A percentile compares a stretch with the other conserved stretches of the same genome.
phyloP scores from a whole-genome alignment of 2,797 vertebrate genomes.

The Vultur gryphus region DNA sequence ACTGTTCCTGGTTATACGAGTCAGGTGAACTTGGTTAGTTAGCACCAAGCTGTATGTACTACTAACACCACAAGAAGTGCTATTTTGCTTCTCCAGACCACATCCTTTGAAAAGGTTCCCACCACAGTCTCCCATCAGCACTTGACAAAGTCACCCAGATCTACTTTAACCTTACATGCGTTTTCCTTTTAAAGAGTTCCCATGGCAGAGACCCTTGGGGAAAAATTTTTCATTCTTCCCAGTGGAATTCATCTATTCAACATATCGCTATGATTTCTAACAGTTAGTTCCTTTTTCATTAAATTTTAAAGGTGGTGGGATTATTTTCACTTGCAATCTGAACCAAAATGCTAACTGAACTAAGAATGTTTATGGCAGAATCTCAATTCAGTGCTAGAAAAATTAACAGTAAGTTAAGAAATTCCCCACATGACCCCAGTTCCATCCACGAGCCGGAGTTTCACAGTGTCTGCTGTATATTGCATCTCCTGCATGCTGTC shows the following conservation, averaged over 20 bases:
- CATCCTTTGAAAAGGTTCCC: neutral
- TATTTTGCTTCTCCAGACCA: neutral
- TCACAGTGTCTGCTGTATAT: neutral
- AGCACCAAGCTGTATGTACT: neutral
- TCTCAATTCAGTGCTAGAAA: neutral
- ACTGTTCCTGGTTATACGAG: neutral
- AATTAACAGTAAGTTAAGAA: neutral
- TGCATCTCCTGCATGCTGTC: neutral
- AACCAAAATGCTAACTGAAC: neutral
- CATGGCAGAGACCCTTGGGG: neutral
- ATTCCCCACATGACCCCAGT: neutral
- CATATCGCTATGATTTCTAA: neutral
- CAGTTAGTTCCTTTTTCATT: neutral
- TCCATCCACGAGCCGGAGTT: neutral
- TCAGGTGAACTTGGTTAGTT: neutral
- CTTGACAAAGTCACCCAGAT: neutral
- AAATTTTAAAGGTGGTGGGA: neutral
- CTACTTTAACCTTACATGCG: neutral
- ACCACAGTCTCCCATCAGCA: neutral
- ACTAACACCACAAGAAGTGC: neutral
- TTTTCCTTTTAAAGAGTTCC: neutral
- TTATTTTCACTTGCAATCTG: neutral
- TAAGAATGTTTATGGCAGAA: neutral
- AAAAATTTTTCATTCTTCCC: neutral
- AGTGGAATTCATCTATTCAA: neutral